phyloP scores from a whole-genome alignment of 2,888 invertebrate genomes.

The Dolomedes plantarius region DNA sequence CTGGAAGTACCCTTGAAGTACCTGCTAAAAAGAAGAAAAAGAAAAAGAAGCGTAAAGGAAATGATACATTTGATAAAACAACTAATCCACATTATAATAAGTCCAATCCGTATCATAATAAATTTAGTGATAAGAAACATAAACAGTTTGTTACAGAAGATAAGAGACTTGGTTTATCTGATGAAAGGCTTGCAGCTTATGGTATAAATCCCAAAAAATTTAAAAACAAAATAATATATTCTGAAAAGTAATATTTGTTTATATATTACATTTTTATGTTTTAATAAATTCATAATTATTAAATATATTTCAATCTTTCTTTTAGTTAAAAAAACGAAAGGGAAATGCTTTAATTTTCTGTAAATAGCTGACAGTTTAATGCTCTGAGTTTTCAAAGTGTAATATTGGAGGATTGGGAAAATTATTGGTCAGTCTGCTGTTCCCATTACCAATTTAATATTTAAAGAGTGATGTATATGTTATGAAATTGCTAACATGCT shows the following conservation, averaged over 20 bases:
- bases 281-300: too few species aligned
- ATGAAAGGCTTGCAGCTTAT: constrained; percentile 90
- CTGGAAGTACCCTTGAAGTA: not conserved
- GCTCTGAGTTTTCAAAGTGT: too few species aligned
- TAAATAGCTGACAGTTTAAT: too few species aligned
- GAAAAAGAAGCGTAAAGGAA: constrained; percentile 40
- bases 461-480: too few species aligned
- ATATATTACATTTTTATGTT: not conserved
- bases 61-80: constrained; percentile 49
- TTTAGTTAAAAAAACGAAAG: too few species aligned
- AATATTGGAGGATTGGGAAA: too few species aligned
- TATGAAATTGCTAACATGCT: too few species aligned
- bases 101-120: not conserved
- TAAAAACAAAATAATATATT: constrained; percentile 84
- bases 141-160: not conserved
- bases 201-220: constrained; percentile 94
- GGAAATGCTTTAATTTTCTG: too few species aligned
- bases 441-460: too few species aligned
- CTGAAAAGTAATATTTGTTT: not conserved
- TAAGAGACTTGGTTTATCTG: constrained; percentile 80
- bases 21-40: constrained; percentile 35
- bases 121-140: not conserved
- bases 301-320: too few species aligned
- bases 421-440: too few species aligned
- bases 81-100: not conserved